Evolutionary conservation across 1,140 invertebrate species (phyloP).

Genomic region (Pseudomyrmex gracilis): DNA sequence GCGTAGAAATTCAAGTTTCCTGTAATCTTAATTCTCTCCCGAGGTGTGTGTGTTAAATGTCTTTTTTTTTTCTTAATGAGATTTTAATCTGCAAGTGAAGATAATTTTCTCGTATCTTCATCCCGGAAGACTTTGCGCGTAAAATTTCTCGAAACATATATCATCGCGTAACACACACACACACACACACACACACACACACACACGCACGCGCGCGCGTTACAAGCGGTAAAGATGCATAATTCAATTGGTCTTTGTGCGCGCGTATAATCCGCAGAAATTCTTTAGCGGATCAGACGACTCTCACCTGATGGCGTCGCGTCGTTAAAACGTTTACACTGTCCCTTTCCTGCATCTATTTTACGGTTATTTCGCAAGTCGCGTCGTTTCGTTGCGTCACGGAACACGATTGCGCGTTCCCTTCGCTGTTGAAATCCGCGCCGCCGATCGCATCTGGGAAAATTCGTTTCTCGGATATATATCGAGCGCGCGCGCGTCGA

Average conservation of each 20-base stretch:
- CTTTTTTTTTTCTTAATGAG: no score
- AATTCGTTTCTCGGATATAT: constrained; percentile 52
- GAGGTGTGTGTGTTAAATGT: not conserved
- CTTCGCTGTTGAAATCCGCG: constrained; percentile 43
- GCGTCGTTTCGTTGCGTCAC: constrained; percentile 26
- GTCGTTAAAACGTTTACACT: constrained; percentile 10
- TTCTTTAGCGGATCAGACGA: constrained; percentile 1
- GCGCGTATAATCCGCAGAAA: constrained; percentile 3
- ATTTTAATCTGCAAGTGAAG: no score
- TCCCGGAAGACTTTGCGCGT: no score
- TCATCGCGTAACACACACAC: not conserved
- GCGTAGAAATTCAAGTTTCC: not conserved
- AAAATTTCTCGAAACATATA: not conserved
- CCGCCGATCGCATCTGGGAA: constrained; percentile 43
- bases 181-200: no score
- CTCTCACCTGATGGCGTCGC: constrained; percentile 17
- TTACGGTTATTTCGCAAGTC: constrained; percentile 37
- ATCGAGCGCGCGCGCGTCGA: no score
- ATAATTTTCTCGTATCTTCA: not conserved
- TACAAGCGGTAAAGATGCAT: not conserved
- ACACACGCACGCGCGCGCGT: no score
- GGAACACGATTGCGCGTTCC: constrained; percentile 21
- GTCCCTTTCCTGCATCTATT: constrained; percentile 32
- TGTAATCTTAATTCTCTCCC: not conserved
- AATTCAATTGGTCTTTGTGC: not conserved